These are phyloP conservation scores for Noctua janthina DNA, from an alignment of 2,888 invertebrate species.

Conservation along the genomic window DNA sequence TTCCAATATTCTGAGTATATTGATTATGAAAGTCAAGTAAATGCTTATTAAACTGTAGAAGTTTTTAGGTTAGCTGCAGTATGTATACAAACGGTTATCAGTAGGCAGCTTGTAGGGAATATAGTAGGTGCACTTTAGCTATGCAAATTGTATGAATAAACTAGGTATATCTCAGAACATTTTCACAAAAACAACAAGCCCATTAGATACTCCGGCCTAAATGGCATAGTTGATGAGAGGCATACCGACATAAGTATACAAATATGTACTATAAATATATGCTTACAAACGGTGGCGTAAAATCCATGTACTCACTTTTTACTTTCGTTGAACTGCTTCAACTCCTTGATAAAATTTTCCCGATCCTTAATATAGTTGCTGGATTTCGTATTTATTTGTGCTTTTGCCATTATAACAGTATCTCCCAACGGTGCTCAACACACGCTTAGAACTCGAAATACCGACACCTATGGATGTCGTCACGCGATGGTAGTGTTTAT, in stretches of 20 bases:
- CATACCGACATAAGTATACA: neutral
- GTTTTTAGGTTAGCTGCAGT: conserved; percentile 40
- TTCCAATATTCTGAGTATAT: neutral
- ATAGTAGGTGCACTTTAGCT: neutral
- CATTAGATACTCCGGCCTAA: neutral
- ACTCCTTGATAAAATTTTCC: conserved; percentile 95
- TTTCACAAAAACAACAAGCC: neutral
- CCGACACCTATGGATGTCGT: conserved; percentile 21
- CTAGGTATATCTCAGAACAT: neutral
- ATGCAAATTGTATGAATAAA: neutral
- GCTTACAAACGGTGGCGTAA: neutral
- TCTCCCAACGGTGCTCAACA: conserved; percentile 37
- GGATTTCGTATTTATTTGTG: conserved; percentile 89
- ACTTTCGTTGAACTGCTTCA: conserved; percentile 97
- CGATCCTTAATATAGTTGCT: conserved; percentile 94
- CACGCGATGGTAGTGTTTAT: conserved; percentile 27
- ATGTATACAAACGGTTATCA: conserved; percentile 9
- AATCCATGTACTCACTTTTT: conserved; percentile 93
- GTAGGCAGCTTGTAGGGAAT: neutral
- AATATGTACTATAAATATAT: conserved; percentile 6
- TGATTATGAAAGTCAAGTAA: neutral
- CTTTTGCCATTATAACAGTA: conserved; percentile 85
- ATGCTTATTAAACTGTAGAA: too few relatives aligned
- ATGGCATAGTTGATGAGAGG: neutral
- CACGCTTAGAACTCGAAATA: conserved; percentile 36